A percentile compares a stretch with the other conserved stretches of the same genome.
These are phyloP conservation scores for Phymatocera aterrima DNA, from an alignment of 2,888 invertebrate species.

Conservation along the genomic window DNA sequence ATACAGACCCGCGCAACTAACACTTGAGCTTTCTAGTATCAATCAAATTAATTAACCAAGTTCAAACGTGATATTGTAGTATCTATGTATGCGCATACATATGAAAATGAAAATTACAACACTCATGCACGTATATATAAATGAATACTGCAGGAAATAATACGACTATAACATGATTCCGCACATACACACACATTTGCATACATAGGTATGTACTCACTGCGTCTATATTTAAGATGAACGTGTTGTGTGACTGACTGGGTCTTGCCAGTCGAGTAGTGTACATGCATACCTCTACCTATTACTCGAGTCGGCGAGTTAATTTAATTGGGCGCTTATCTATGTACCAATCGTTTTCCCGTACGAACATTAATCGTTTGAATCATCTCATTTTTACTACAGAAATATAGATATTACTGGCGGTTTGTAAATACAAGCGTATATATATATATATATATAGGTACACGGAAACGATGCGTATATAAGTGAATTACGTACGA, in stretches of 20 bases:
- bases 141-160: constrained; percentile 35
- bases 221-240: too few species aligned
- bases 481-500: not conserved
- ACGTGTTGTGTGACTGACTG: too few species aligned
- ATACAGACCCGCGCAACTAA: constrained; percentile 5
- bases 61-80: constrained; percentile 35
- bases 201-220: too few species aligned
- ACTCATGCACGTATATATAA: constrained; percentile 19
- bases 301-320: constrained; percentile 15
- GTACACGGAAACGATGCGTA: too few species aligned
- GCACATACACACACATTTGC: not conserved
- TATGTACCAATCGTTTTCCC: constrained; percentile 35
- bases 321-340: constrained; percentile 39
- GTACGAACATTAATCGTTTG: constrained; percentile 12
- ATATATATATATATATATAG: not conserved
- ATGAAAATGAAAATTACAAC: constrained; percentile 36
- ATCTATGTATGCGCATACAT: too few species aligned
- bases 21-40: constrained; percentile 39
- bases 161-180: not conserved
- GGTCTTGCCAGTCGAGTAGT: too few species aligned
- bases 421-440: not conserved
- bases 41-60: constrained; percentile 37
- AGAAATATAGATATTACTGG: too few species aligned
- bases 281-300: too few species aligned
- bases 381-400: constrained; percentile 8